Evolutionary conservation across 2,797 vertebrate species (phyloP), one percentile per base, ranked within the genome.

Genomic region (Neoniphon sammara): DNA sequence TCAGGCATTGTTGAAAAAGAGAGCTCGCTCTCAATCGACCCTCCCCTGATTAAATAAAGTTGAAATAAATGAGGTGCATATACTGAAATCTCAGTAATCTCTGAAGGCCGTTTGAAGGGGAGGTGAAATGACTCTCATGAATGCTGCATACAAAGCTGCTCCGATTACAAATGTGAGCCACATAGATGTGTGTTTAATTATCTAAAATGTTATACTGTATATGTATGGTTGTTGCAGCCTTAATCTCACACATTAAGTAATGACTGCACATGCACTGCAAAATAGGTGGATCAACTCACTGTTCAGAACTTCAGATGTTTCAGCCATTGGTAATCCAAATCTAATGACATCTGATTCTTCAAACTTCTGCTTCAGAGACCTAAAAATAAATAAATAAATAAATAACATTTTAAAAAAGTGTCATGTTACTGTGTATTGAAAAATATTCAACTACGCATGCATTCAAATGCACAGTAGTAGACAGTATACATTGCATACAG

Each of bases 71-170:
- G 60, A 83, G 56, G 67, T 73, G 72, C 55, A 87, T 84, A 75
- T 78, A 52, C 34, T 82, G 34, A 72, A 21, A 81, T 77, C 49
- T 63, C 44, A 23, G 59, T 84, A 77, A 70, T 73, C 76, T 87
- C 80, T 66, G 63, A 87, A 88, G 85, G 76, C 77, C 71, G 54
- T 84, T 87, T 82, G 68, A 75, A 85, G 71, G 60, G 67, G 67
- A 83, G 59, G 69, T 59, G 54, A 81, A 85, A 78, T 85, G 61
- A 73, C 36, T 69, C 56, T 60, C 58, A 84, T 87, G 74, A 87
- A 87, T 83, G 71, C 85, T 89, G 69, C 80, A 88, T 65, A 60
- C 55, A 68, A 75, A 84, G 75, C 44, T 55, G 56, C 50, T 78
- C 30, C 80, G 23, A 77, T 34, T 79, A 86, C 70, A 82, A 86